These are phyloP conservation scores for Dermatemys mawii DNA, from an alignment of 2,113 vertebrate species.

Conservation along the genomic window DNA sequence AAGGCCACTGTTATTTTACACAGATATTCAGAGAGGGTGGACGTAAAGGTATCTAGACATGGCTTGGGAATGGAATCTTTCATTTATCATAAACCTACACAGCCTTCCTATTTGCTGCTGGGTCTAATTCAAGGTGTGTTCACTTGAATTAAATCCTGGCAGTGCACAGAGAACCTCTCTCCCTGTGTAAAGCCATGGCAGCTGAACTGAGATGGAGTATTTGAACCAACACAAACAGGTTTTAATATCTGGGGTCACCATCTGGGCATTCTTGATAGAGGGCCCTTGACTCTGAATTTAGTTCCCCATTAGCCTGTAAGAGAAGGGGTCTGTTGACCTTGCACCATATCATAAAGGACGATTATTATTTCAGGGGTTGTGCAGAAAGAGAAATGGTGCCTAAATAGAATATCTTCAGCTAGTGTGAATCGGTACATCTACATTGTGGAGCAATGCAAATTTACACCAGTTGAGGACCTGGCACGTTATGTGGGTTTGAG, in stretches of 20 bases:
- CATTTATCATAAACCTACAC: background rate
- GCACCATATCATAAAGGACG: fast-evolving
- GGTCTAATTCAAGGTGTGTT: background rate
- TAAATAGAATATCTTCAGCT: background rate
- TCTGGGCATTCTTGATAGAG: background rate
- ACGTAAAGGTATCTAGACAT: background rate
- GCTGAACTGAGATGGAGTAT: background rate
- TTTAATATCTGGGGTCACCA: background rate
- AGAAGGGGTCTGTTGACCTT: background rate
- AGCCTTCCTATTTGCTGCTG: background rate
- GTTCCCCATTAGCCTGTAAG: background rate
- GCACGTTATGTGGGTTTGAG: background rate
- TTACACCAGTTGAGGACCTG: background rate
- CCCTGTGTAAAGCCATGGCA: fast-evolving
- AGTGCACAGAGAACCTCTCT: background rate
- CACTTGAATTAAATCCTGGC: background rate
- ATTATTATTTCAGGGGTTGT: background rate
- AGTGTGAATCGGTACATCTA: background rate
- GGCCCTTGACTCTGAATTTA: background rate
- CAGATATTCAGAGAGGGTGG: background rate
- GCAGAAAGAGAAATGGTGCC: background rate
- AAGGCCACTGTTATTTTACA: background rate
- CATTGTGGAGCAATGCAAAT: background rate
- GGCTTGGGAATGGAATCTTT: background rate
- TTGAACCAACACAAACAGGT: background rate